Percentiles rank a stretch among this genome's conserved stretches.
These are phyloP conservation scores for Macrosiphum euphorbiae DNA, from an alignment of 2,888 invertebrate genomes.

Conservation along the genomic window DNA sequence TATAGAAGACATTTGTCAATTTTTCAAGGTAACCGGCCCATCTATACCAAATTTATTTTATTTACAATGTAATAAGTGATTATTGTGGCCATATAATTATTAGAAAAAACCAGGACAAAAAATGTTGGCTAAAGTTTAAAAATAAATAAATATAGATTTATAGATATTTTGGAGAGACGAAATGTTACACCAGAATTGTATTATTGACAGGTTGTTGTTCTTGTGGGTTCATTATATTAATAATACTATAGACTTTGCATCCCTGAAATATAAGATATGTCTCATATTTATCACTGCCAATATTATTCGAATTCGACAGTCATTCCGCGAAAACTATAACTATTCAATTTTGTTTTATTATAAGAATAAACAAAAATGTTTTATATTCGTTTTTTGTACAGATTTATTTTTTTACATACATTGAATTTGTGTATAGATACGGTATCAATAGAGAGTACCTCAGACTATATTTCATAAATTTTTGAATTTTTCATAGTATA, in stretches of 20 bases:
- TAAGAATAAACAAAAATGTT: not conserved
- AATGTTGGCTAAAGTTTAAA: not conserved
- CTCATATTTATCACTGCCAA: not conserved
- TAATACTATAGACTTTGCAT: not conserved
- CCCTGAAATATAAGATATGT: not conserved
- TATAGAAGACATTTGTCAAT: not conserved
- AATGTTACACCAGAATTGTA: no score
- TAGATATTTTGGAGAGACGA: not conserved
- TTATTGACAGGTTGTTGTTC: no score
- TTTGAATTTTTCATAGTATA: no score
- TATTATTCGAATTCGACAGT: not conserved
- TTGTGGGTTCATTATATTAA: not conserved
- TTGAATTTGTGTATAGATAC: not conserved
- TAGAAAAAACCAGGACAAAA: not conserved
- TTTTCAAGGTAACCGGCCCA: not conserved
- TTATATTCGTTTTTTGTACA: not conserved
- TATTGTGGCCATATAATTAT: not conserved
- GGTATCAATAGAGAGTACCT: not conserved
- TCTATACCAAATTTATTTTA: not conserved
- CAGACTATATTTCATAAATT: no score
- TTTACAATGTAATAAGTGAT: not conserved
- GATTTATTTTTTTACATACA: no score
- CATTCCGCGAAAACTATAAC: not conserved
- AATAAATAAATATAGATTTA: no score
- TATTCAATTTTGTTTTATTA: not conserved